Evolutionary conservation across 2,888 invertebrate species (phyloP), one percentile per base, ranked within the genome.

Genomic region (Drosophila paracracens): DNA sequence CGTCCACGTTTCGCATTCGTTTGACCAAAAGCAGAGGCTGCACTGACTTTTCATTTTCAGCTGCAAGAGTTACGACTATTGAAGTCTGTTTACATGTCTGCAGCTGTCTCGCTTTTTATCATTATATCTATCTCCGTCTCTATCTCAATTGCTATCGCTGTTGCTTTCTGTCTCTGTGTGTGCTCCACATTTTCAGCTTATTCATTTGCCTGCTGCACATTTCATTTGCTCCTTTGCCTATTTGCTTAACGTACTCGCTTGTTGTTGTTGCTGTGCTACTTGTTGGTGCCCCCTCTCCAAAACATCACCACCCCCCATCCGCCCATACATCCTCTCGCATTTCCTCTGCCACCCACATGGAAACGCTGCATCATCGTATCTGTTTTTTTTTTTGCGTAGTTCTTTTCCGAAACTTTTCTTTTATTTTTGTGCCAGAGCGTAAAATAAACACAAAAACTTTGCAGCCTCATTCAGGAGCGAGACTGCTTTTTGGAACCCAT

Each of bases 371-470:
- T 62, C 74, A 70, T 66, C 50, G 65, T 66, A 58, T 31, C 58
- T 50, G n/a, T 29, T 25, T 60, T 48, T 58, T 13, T 69, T 43
- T 54, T 18, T 16, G 16, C 40, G 38, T 31, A 7, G 56, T 57
- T 50, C 6, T 31, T 70, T 74, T 63, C 46, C 65, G 13, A 66
- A 75, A 75, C 25, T 62, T 72, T 56, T 35, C 35, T 48, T 74
- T 74, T 64, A 43, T 40, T 57, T 57, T 64, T 67, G 52, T 64
- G 62, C 70, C 67, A 29, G 59, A 69, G 81, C 74, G 77, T 66
- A 83, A 85, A 83, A 85, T 77, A 88, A 82, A 85, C 79, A 88
- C 81, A 79, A 79, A 84, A 85, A 85, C 79, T 85, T 88, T 82
- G 70, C 86, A 82, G 74, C 72, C 79, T 83, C 83, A 76, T 86